These are phyloP conservation scores for Darevskia mixta DNA, from an alignment of 2,797 vertebrate genomes.

Conservation along the genomic window DNA sequence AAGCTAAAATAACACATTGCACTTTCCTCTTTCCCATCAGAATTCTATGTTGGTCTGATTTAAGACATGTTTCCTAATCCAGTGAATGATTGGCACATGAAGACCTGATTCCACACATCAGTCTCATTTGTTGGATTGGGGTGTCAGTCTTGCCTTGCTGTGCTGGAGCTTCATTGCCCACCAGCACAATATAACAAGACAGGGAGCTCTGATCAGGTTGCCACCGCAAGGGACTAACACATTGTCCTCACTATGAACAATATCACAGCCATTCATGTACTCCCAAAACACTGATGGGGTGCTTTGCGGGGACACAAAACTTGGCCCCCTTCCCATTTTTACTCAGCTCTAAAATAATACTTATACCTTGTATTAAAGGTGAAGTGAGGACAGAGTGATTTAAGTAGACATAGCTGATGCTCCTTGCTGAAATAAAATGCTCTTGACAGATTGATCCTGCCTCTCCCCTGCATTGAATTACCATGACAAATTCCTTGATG, in stretches of 20 bases:
- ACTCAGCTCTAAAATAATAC: accelerated
- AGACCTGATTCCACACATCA: not conserved
- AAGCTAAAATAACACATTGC: not conserved
- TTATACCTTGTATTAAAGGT: not conserved
- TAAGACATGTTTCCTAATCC: not conserved
- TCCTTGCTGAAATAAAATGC: slow-evolving; percentile 4
- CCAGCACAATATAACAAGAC: not conserved
- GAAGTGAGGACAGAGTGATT: not conserved
- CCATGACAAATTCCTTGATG: slow-evolving; percentile 13
- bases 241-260: not conserved
- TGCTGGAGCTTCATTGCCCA: not conserved
- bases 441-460: not conserved
- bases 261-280: not conserved
- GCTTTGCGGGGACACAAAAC: not conserved
- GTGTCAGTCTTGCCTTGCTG: not conserved
- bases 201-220: not conserved
- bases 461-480: not conserved
- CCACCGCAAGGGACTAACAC: not conserved
- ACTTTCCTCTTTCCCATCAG: not conserved
- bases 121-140: not conserved
- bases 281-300: not conserved
- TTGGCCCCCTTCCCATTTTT: not conserved
- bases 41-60: not conserved
- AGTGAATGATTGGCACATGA: not conserved
- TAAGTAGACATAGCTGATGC: not conserved